Conservation (phyloP, 2,113 vertebrate genomes). For the Bothrops jararaca region DNA sequence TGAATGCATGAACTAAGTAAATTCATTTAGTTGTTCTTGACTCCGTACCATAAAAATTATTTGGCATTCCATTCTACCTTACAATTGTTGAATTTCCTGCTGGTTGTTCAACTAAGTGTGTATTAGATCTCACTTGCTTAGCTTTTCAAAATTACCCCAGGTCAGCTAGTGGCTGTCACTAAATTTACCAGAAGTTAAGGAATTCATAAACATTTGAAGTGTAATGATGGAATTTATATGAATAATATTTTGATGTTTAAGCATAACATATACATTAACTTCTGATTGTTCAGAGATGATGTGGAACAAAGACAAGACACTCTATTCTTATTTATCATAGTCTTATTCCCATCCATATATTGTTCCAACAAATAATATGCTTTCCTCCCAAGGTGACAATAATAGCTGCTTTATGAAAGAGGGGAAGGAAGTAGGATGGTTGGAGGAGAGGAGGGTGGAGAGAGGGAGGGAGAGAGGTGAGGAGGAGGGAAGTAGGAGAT, state of each 20-base stretch:
- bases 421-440: too few species aligned
- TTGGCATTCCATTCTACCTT: not conserved
- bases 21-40: not conserved
- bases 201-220: not conserved
- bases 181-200: not conserved
- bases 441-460: too few species aligned
- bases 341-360: not conserved
- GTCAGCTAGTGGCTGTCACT: not conserved
- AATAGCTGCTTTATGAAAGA: not conserved
- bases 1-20: not conserved
- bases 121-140: not conserved
- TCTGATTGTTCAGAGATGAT: not conserved
- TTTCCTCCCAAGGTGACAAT: not conserved
- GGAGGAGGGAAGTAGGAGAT: too few species aligned
- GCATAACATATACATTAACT: not conserved
- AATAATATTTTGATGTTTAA: not conserved
- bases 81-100: not conserved
- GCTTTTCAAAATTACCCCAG: not conserved
- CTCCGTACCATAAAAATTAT: not conserved
- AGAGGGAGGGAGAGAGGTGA: too few species aligned
- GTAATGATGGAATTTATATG: not conserved
- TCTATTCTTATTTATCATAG: not conserved
- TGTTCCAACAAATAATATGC: not conserved
- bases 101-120: not conserved
- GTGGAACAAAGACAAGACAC: not conserved